Percentiles rank a stretch among this genome's conserved stretches.
These are phyloP conservation scores for Corythornis cristatus DNA, from an alignment of 2,113 vertebrate genomes.

Conservation along the genomic window DNA sequence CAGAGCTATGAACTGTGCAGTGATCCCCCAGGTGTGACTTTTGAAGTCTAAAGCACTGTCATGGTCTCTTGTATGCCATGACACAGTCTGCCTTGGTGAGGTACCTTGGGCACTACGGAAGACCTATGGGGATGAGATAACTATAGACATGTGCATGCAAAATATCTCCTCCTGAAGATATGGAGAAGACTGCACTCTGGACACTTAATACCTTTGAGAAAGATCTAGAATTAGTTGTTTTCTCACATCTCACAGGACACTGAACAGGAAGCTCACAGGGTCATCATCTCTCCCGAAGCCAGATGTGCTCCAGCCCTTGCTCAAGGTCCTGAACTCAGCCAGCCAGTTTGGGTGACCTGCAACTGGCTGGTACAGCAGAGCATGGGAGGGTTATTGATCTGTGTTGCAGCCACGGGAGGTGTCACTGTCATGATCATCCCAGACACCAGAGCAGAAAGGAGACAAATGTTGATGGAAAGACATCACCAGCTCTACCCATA, in stretches of 20 bases:
- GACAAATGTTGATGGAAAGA: neutral
- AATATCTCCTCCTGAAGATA: neutral
- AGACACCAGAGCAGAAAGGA: neutral
- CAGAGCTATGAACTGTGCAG: neutral
- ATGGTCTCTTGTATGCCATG: neutral
- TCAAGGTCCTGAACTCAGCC: neutral
- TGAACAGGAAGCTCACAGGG: rapidly evolving
- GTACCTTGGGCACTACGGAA: rapidly evolving
- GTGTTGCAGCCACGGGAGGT: neutral
- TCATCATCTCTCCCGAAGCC: neutral
- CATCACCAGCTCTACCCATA: neutral
- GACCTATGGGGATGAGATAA: rapidly evolving
- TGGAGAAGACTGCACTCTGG: neutral
- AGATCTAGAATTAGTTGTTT: neutral
- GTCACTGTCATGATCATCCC: neutral
- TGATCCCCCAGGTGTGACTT: neutral
- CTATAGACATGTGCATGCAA: neutral
- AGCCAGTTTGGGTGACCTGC: neutral
- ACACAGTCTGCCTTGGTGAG: neutral
- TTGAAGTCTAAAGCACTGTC: neutral
- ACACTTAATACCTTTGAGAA: neutral
- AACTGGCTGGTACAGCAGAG: neutral
- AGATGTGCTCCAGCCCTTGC: neutral
- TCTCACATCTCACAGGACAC: neutral
- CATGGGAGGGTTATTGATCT: neutral